These are phyloP conservation scores for Helicoverpa zea DNA, from an alignment of 1,140 invertebrate species.

Conservation along the genomic window DNA sequence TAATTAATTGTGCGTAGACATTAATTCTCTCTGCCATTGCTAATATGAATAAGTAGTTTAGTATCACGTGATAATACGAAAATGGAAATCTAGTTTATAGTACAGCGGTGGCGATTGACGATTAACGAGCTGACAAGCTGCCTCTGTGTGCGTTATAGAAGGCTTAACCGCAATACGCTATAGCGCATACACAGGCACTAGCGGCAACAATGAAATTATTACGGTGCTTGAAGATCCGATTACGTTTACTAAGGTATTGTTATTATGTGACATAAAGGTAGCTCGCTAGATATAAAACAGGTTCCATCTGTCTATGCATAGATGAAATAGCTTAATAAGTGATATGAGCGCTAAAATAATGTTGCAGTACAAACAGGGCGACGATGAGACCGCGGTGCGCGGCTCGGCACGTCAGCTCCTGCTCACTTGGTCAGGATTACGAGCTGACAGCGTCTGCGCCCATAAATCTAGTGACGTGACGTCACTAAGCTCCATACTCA, in stretches of 20 bases:
- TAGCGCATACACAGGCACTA: background rate
- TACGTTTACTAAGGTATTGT: slow-evolving; percentile 1
- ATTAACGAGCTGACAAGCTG: slow-evolving; percentile 30
- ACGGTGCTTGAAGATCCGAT: slow-evolving; percentile 9
- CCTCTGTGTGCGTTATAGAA: slow-evolving; percentile 7
- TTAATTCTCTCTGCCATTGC: background rate
- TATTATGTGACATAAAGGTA: background rate
- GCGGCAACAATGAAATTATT: slow-evolving; percentile 36
- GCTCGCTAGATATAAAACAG: background rate
- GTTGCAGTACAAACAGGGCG: slow-evolving; percentile 1
- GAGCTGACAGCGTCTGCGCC: slow-evolving; percentile 61
- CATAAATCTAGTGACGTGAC: slow-evolving; percentile 75
- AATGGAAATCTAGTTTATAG: slow-evolving; percentile 21
- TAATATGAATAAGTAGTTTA: background rate
- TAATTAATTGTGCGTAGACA: background rate
- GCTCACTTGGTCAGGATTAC: slow-evolving; percentile 68
- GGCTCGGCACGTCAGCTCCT: slow-evolving; percentile 56
- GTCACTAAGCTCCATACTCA: slow-evolving; percentile 69
- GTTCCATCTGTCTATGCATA: background rate
- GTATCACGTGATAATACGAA: slow-evolving; percentile 4
- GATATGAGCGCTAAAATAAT: background rate
- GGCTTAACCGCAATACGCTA: slow-evolving; percentile 14
- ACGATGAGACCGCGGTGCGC: slow-evolving; percentile 5
- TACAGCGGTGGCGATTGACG: slow-evolving; percentile 18
- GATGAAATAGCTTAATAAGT: background rate